Evolutionary conservation across 2,113 vertebrate species (phyloP).

Genomic region (Aegithalos caudatus): DNA sequence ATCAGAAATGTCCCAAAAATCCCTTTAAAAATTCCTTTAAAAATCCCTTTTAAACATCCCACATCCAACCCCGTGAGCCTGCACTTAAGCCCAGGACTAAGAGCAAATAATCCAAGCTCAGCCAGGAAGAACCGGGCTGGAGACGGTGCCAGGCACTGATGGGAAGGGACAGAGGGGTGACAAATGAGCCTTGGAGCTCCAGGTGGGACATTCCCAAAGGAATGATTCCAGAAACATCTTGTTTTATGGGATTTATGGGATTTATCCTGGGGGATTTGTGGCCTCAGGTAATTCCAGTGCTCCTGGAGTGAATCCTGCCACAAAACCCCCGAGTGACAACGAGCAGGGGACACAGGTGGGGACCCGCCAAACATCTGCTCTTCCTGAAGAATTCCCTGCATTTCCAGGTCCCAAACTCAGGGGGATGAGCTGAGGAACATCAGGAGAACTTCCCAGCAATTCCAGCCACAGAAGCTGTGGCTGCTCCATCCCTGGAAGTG

Average conservation of each 20-base stretch:
- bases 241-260: neutral
- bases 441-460: neutral
- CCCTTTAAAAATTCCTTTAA: too few species aligned
- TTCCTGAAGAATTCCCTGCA: neutral
- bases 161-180: neutral
- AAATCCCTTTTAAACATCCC: neutral
- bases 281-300: neutral
- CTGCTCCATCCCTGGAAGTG: neutral
- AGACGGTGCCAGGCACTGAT: neutral
- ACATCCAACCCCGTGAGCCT: neutral
- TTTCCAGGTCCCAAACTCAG: neutral
- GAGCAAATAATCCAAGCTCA: too few species aligned
- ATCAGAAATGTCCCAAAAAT: neutral
- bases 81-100: neutral
- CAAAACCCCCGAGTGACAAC: rapidly evolving
- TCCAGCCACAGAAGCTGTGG: neutral
- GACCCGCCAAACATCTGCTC: neutral
- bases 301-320: too few species aligned
- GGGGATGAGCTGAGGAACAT: neutral
- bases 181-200: neutral
- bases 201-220: neutral
- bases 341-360: neutral
- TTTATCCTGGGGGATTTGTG: neutral
- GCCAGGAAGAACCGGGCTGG: rapidly evolving
- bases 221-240: neutral